phyloP scores from a whole-genome alignment of 2,113 vertebrate genomes.

The Scartelaos histophorus region DNA sequence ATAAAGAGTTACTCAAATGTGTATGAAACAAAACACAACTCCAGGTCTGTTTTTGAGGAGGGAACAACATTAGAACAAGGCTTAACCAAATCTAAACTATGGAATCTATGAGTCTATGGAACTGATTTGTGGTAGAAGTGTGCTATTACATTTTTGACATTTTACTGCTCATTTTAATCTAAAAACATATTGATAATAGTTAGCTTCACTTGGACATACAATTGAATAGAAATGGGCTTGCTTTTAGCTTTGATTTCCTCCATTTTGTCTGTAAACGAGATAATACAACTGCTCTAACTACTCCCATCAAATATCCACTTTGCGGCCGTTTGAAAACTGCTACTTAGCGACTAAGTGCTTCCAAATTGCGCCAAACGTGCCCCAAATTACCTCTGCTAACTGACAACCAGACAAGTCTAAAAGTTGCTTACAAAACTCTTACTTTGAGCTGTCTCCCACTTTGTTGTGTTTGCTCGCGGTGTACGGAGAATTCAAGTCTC shows the following conservation, averaged over 20 bases:
- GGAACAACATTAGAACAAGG: no score
- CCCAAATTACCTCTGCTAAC: conserved; percentile 14
- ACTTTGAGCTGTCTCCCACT: conserved; percentile 26
- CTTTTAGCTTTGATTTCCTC: not conserved
- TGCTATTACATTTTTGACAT: not conserved
- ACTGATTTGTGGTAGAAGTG: no score
- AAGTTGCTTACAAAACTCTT: conserved; percentile 18
- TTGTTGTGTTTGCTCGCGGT: conserved; percentile 13
- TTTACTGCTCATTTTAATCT: not conserved
- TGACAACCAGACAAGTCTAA: not conserved
- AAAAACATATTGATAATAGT: not conserved
- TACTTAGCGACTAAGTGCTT: not conserved
- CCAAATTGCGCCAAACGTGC: not conserved
- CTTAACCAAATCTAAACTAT: no score
- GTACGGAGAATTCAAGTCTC: conserved; percentile 51
- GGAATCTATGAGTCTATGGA: no score
- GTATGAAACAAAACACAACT: no score
- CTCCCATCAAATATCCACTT: not conserved
- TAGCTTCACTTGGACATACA: not conserved
- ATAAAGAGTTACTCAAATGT: no score
- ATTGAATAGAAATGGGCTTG: not conserved
- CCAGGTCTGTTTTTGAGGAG: no score
- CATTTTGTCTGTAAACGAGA: not conserved
- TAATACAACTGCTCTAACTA: not conserved
- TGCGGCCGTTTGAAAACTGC: not conserved